These are phyloP conservation scores for Enteromius fasciolatus DNA, from an alignment of 2,797 vertebrate species.

Conservation along the genomic window DNA sequence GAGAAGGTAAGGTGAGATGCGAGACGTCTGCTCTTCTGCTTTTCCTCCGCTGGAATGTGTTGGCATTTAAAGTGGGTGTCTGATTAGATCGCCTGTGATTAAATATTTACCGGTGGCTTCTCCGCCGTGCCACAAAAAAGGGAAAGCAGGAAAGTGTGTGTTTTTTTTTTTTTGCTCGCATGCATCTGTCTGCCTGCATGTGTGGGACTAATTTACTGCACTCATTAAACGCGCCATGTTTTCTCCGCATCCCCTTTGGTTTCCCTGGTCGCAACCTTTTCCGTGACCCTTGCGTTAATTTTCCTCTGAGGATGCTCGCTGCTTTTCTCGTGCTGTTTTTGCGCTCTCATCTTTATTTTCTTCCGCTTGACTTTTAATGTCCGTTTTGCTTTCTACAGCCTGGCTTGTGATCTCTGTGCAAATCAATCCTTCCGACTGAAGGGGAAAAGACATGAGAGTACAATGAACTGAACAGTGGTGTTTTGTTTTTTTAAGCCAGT, in stretches of 20 bases:
- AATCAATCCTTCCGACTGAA: too few species aligned
- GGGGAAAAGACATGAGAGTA: too few species aligned
- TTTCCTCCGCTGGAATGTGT: slow-evolving; percentile 24
- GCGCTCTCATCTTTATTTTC: background rate
- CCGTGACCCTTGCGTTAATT: slow-evolving; percentile 4
- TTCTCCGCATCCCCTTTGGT: background rate
- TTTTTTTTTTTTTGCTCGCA: background rate
- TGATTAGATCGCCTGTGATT: slow-evolving; percentile 53
- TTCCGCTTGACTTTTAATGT: background rate
- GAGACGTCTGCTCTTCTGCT: background rate
- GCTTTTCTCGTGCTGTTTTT: background rate
- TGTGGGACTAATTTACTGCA: slow-evolving; percentile 30
- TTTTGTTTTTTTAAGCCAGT: background rate
- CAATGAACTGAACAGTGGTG: background rate
- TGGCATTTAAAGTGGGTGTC: slow-evolving; percentile 53
- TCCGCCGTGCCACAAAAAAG: slow-evolving; percentile 8
- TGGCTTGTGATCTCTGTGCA: too few species aligned
- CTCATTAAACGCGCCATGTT: slow-evolving; percentile 10
- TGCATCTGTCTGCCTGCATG: background rate
- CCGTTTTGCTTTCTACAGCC: background rate
- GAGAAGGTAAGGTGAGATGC: background rate
- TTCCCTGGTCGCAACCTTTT: slow-evolving; percentile 6
- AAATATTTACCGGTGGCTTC: slow-evolving; percentile 49
- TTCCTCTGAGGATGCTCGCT: slow-evolving; percentile 1
- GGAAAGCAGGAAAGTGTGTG: background rate